Conservation (phyloP, 2,113 vertebrate species). For the Anoplopoma fimbria region DNA sequence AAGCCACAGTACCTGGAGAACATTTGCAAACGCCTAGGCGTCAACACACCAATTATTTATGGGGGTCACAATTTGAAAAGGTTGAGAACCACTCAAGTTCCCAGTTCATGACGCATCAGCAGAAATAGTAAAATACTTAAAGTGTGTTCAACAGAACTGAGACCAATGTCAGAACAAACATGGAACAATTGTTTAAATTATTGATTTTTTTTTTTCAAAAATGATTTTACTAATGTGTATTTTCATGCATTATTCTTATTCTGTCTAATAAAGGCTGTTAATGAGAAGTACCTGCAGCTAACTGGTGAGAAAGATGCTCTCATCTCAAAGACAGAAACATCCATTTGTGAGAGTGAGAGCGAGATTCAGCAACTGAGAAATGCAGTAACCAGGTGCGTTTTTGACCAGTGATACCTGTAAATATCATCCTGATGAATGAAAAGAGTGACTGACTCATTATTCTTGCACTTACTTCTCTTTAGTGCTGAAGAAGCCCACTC, state of each 20-base stretch:
- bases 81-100: too few species aligned
- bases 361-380: constrained; percentile 83
- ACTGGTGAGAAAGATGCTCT: constrained; percentile 82
- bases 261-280: constrained; percentile 79
- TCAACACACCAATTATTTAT: background rate
- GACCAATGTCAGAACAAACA: background rate
- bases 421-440: background rate
- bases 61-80: too few species aligned
- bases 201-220: background rate
- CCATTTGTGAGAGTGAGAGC: constrained; percentile 78
- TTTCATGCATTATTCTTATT: background rate
- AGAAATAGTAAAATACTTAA: background rate
- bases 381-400: constrained; percentile 83
- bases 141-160: background rate
- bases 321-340: constrained; percentile 84
- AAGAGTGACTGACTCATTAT: background rate
- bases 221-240: background rate
- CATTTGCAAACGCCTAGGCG: background rate
- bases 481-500: constrained; percentile 86
- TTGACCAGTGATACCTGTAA: background rate
- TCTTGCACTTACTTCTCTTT: background rate
- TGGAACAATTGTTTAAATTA: background rate
- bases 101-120: background rate
- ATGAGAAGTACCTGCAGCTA: constrained; percentile 78
- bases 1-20: background rate